Base-by-base conservation (phyloP, 2,888 invertebrate genomes). In the Alloplasta piceator region DNA sequence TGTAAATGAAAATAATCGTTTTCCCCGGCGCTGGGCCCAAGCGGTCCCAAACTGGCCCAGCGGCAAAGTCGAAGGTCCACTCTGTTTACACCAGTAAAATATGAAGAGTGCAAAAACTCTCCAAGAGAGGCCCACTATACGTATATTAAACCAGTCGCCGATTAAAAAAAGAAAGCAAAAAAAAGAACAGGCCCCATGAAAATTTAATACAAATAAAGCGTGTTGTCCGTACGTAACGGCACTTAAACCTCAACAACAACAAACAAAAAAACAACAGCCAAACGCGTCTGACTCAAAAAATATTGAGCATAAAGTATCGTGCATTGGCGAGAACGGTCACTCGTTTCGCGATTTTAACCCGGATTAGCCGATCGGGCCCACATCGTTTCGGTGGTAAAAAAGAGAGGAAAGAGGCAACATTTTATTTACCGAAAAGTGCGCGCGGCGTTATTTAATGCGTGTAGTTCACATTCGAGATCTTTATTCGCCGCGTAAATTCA, bases 1-100 rank as follows among this genome's bases (percentile, higher is more conserved):
- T 26, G 26, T 64, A 70, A 79, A 79, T 70, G 56, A 78, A 78
- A 78, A 78, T 73, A 70, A 79, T 70, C 74, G 68, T 74, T 70
- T 67, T 14, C 9, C 55, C 64, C 46, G 6, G 1, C 26, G 26
- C 26, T 26, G 9, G 39, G 39, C 38, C 12, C 39, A 6, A 56
- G 64, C 56, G 50, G 43, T 41, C 9, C 26, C 43, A 12, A 39
- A 43, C n/a, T n/a, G n/a, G 41, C 5, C 16, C 0, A 14, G 0
- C 43, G 12, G 14, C 39, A 4, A 43, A 58, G 48, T 39, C 26
- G 26, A 26, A 26, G 26, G 52, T 6, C 64, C 26, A 63, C 63
- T 55, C 9, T 12, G 55, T 26, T 16, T 64, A 46, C 41, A 73
- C 61, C 73, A 38, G 46, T 60, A 12, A 50, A 75, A 75, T 67